phyloP scores from a whole-genome alignment of 1,140 invertebrate species.

The Mamestra configurata region DNA sequence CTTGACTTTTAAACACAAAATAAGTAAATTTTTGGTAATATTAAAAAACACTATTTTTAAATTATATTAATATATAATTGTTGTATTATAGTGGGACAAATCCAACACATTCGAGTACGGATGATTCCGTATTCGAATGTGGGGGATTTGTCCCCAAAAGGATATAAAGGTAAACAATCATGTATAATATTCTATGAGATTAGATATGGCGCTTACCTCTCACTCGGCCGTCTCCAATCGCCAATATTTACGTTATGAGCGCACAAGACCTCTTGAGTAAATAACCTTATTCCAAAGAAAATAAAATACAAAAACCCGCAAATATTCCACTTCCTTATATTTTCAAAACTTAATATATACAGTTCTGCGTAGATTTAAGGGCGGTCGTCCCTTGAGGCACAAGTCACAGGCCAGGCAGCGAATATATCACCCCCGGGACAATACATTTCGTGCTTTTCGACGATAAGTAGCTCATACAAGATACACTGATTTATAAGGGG shows the following conservation, averaged over 20 bases:
- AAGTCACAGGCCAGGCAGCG: slow-evolving; percentile 61
- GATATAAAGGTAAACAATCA: neutral
- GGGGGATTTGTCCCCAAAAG: too few relatives aligned
- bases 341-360: slow-evolving; percentile 50
- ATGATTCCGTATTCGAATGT: too few relatives aligned
- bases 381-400: slow-evolving; percentile 50
- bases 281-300: slow-evolving; percentile 21
- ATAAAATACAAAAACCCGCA: slow-evolving; percentile 30
- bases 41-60: too few relatives aligned
- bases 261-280: slow-evolving; percentile 28
- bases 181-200: slow-evolving; percentile 5
- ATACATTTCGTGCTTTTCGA: slow-evolving; percentile 67
- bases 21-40: too few relatives aligned
- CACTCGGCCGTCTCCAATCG: neutral
- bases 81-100: too few relatives aligned
- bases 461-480: slow-evolving; percentile 70
- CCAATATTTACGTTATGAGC: slow-evolving; percentile 17
- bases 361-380: slow-evolving; percentile 45
- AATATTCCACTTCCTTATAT: slow-evolving; percentile 42
- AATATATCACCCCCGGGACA: slow-evolving; percentile 68
- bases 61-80: too few relatives aligned
- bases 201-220: slow-evolving; percentile 6
- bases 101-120: too few relatives aligned
- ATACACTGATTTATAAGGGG: slow-evolving; percentile 70
- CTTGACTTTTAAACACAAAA: too few relatives aligned